These are phyloP conservation scores for Clarias magur DNA, from an alignment of 2,113 vertebrate species.

Conservation along the genomic window DNA sequence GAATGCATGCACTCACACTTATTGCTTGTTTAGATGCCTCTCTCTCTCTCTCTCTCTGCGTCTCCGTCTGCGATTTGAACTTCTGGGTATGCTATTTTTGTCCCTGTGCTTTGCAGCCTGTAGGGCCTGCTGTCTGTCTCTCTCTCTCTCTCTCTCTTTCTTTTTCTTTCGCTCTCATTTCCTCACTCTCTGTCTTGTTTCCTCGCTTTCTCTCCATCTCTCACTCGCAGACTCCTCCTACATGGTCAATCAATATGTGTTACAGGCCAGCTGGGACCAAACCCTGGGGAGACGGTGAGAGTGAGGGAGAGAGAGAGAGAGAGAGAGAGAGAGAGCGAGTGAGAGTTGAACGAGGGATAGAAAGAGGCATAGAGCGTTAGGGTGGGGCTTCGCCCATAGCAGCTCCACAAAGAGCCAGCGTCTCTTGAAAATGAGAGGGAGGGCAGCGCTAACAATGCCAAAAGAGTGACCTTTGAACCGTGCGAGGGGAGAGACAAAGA, in stretches of 20 bases:
- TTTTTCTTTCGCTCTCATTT: conserved; percentile 7
- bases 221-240: conserved; percentile 49
- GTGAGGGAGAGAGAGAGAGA: conserved; percentile 16
- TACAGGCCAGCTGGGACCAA: conserved; percentile 70
- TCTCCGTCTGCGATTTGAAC: conserved; percentile 31
- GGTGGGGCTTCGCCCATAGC: background rate
- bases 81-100: conserved; percentile 45
- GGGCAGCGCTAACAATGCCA: conserved; percentile 32
- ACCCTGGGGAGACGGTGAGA: conserved; percentile 53
- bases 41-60: background rate
- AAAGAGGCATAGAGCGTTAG: conserved; percentile 8
- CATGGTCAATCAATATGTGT: conserved; percentile 71
- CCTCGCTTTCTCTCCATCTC: conserved; percentile 13
- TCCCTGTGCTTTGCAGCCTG: conserved; percentile 43
- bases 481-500: conserved; percentile 45
- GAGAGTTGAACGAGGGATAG: conserved; percentile 10
- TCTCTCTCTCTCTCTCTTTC: conserved; percentile 8
- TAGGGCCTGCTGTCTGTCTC: conserved; percentile 22
- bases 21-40: background rate
- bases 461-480: conserved; percentile 46
- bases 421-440: conserved; percentile 24
- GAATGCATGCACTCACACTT: background rate
- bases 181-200: conserved; percentile 14
- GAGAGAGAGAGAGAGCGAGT: too few relatives aligned
- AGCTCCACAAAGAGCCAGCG: conserved; percentile 4